phyloP scores from a whole-genome alignment of 2,797 vertebrate species.

The Sphenodon punctatus region DNA sequence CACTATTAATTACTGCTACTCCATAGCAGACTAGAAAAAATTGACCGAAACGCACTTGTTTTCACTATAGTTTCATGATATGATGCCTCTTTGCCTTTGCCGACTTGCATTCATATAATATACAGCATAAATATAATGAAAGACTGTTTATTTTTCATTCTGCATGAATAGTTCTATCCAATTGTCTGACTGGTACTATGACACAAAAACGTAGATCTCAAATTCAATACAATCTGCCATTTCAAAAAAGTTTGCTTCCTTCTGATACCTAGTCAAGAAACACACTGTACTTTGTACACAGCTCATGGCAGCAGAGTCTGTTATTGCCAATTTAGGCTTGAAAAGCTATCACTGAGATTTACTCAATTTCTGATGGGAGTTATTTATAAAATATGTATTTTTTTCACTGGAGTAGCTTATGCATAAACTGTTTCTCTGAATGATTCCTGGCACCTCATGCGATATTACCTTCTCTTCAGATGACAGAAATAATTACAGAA shows the following conservation, averaged over 20 bases:
- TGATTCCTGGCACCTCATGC: not conserved
- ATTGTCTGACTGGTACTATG: not conserved
- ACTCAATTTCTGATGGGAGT: not conserved
- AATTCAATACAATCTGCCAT: not conserved
- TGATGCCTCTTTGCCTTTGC: not conserved
- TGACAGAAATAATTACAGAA: not conserved
- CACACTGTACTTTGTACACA: not conserved
- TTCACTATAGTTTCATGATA: not conserved
- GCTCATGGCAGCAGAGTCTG: not conserved
- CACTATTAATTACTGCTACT: too few relatives aligned
- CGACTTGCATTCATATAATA: not conserved
- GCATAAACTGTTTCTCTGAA: constrained; percentile 16
- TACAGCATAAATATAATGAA: not conserved
- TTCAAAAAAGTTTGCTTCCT: not conserved
- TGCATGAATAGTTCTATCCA: not conserved
- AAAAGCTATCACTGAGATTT: not conserved
- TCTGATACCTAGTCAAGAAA: not conserved
- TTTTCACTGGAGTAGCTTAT: not conserved
- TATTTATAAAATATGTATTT: not conserved
- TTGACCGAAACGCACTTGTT: not conserved
- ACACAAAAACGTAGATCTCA: not conserved
- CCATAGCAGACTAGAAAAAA: not conserved
- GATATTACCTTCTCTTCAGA: not conserved
- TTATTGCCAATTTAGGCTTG: not conserved
- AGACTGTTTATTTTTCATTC: not conserved